These are phyloP conservation scores for Adela reaumurella DNA, from an alignment of 2,888 invertebrate species.

Conservation along the genomic window DNA sequence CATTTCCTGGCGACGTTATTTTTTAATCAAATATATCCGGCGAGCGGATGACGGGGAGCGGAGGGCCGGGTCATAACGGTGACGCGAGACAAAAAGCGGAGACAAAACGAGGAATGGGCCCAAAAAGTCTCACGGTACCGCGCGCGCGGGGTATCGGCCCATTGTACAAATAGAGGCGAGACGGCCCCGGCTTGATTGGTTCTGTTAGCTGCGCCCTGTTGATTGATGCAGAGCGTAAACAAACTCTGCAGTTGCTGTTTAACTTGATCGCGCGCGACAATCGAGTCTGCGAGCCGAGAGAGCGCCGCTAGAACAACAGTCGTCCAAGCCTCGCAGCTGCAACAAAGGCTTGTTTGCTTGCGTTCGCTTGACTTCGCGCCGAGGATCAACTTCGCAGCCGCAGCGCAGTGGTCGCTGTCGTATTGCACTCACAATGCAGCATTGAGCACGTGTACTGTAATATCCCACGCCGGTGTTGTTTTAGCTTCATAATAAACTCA, in stretches of 20 bases:
- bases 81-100: constrained; percentile 10
- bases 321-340: too few species aligned
- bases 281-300: constrained; percentile 21
- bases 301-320: neutral
- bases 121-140: constrained; percentile 25
- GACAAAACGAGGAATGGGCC: constrained; percentile 36
- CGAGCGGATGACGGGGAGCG: constrained; percentile 48
- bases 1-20: constrained; percentile 58
- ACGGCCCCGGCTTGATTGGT: constrained; percentile 53
- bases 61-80: constrained; percentile 17
- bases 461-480: too few species aligned
- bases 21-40: constrained; percentile 59
- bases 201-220: constrained; percentile 53
- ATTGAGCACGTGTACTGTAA: too few species aligned
- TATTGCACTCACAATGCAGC: too few species aligned
- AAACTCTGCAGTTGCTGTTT: constrained; percentile 22
- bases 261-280: constrained; percentile 27
- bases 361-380: too few species aligned
- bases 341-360: too few species aligned
- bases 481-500: too few species aligned
- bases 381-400: too few species aligned
- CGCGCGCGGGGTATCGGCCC: constrained; percentile 47
- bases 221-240: constrained; percentile 52
- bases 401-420: too few species aligned
- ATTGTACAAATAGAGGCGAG: constrained; percentile 57